Conservation (phyloP, 2,888 invertebrate genomes). For the Uropetala carovei region DNA sequence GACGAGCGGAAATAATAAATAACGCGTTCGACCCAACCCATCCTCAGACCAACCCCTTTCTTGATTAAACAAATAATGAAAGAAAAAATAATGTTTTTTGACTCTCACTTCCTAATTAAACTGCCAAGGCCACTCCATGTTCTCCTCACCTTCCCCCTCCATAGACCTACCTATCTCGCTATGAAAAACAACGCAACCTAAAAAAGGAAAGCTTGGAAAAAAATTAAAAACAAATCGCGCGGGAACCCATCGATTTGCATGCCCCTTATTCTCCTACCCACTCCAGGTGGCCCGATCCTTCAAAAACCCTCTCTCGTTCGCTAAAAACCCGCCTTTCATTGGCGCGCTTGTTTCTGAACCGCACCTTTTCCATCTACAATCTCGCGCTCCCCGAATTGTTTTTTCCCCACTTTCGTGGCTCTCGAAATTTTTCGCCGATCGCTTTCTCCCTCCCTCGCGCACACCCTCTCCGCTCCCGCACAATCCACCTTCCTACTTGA, state of each 20-base stretch:
- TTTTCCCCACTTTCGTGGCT: not conserved
- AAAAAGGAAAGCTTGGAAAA: not conserved
- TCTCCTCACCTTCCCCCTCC: not conserved
- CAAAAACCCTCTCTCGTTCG: not conserved
- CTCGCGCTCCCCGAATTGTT: not conserved
- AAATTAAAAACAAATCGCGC: not conserved
- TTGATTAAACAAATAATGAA: no score
- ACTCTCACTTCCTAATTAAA: not conserved
- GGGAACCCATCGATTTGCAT: not conserved
- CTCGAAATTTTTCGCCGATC: not conserved
- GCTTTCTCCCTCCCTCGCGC: not conserved
- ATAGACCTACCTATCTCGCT: not conserved
- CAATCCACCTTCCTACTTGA: not conserved
- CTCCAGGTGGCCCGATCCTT: not conserved
- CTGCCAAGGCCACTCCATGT: not conserved
- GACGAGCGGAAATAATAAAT: no score
- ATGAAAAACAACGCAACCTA: not conserved
- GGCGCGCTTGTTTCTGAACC: not conserved
- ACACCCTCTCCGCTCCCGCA: not conserved
- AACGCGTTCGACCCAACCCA: no score
- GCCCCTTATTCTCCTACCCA: not conserved
- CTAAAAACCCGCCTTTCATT: constrained; percentile 1
- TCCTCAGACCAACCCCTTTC: no score
- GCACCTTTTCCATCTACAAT: not conserved
- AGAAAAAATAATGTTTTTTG: no score